A percentile compares a stretch with the other conserved stretches of the same genome.
Evolutionary conservation across 2,113 vertebrate genomes (phyloP).

Genomic region (Riparia riparia): DNA sequence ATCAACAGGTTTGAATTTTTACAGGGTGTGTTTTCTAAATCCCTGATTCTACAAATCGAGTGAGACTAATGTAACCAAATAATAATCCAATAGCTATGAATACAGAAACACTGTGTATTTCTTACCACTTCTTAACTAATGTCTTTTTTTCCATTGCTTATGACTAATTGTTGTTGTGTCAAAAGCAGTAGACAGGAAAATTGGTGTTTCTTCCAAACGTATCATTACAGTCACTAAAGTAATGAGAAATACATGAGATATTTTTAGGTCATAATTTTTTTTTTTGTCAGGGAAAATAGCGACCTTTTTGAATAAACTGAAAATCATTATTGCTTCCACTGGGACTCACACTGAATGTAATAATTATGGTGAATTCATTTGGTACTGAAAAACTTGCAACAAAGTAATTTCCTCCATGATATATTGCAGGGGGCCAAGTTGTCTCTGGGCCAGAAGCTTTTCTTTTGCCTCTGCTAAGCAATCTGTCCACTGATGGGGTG

Average conservation of each 20-base stretch:
- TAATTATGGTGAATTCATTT: constrained; percentile 40
- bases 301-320: constrained; percentile 47
- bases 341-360: constrained; percentile 13
- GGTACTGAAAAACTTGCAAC: background rate
- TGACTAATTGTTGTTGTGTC: constrained; percentile 61
- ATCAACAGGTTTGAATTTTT: background rate
- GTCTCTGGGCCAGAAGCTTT: background rate
- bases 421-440: background rate
- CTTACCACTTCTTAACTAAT: constrained; percentile 18
- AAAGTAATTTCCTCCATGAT: background rate
- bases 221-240: constrained; percentile 55
- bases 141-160: constrained; percentile 20
- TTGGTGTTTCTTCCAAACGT: constrained; percentile 66
- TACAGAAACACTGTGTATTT: background rate
- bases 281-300: constrained; percentile 40
- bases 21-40: background rate
- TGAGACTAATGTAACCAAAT: background rate
- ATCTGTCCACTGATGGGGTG: background rate
- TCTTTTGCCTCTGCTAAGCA: background rate
- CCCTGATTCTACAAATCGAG: background rate
- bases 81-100: background rate
- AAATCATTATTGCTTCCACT: constrained; percentile 47
- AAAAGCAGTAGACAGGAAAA: constrained; percentile 59
- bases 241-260: constrained; percentile 54
- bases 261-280: constrained; percentile 50